A percentile compares a stretch with the other conserved stretches of the same genome.
Conservation (phyloP, 2,888 invertebrate species). For the Drosophila colorata region DNA sequence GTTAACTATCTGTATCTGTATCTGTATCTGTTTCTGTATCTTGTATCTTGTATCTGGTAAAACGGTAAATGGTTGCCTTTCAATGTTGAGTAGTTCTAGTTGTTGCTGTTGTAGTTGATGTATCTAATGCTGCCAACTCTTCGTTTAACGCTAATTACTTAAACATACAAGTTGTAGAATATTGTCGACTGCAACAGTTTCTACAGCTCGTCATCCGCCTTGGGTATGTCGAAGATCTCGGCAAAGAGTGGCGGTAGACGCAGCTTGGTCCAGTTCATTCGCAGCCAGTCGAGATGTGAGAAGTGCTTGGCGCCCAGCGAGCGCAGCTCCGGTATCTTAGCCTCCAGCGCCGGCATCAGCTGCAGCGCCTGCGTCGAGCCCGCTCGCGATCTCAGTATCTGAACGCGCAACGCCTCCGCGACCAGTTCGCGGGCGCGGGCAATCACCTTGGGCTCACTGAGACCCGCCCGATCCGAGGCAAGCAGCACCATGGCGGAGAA, state of each 20-base stretch:
- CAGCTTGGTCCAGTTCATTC: conserved; percentile 93
- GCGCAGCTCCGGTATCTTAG: conserved; percentile 91
- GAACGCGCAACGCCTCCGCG: conserved; percentile 94
- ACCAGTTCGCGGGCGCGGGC: conserved; percentile 92
- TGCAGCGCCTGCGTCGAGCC: conserved; percentile 85
- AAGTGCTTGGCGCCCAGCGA: conserved; percentile 93
- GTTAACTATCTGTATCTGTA: conserved; percentile 50
- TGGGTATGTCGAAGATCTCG: conserved; percentile 98
- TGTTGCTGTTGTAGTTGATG: conserved; percentile 19
- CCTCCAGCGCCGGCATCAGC: conserved; percentile 85
- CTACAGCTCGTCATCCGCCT: conserved; percentile 89
- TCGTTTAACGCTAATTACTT: conserved; percentile 59
- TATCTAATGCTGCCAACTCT: conserved; percentile 27
- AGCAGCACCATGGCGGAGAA: conserved; percentile 94
- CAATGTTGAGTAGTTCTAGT: conserved; percentile 67
- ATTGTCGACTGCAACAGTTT: conserved; percentile 36
- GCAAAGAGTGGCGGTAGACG: conserved; percentile 96
- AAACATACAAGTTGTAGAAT: conserved; percentile 58
- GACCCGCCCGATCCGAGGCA: conserved; percentile 91
- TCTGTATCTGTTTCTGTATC: conserved; percentile 26
- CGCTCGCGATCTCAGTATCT: conserved; percentile 86
- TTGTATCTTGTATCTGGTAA: conserved; percentile 44
- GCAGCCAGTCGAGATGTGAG: conserved; percentile 95
- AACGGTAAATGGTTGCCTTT: conserved; percentile 38
- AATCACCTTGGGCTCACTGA: conserved; percentile 92